Evolutionary conservation across 2,888 invertebrate genomes (phyloP), one percentile per base, ranked within the genome.

Genomic region (Eupithecia dodoneata): DNA sequence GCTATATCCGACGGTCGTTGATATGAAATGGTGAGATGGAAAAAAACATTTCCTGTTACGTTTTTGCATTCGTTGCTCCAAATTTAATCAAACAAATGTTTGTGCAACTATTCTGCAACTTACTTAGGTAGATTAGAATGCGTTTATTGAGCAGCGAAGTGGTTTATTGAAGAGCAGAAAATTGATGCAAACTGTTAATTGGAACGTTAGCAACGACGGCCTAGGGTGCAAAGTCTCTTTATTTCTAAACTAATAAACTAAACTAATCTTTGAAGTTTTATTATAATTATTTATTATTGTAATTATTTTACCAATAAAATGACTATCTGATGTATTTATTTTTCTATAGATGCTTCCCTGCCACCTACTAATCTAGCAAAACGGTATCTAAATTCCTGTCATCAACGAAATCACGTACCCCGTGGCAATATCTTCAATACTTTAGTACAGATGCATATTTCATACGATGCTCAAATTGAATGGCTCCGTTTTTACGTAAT

Each of bases 401-500:
- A 44, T 70, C 2, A 70, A 71, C 59, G 7, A 55, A 65, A 75
- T 41, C 67, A 0, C 67, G 3, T 44, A 3, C 65, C 44, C 9
- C 47, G 6, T 47, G 18, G 47, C 18, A 47, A 70, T 18, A 44
- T 47, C 18, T 70, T 47, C 70, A 63, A 73, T 76, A 69, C 78
- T 73, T 59, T 59, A 59, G 72, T 47, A 30, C 75, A 75, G 71
- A 69, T 75, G 81, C 83, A 85, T 86, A 85, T 86, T 85, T 83
- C 84, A 86, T 84, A 83, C 82, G 83, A 80, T 83, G 81, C 82
- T 82, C 87, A 88, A 88, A 89, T 89, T 88, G 89, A 89, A 89
- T 89, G 86, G 78, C 72, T 47, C 79, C 87, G 86, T 89, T 89
- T 89, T 89, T 87, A 89, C 87, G 87, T 89, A 88, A 89, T 89